phyloP scores from a whole-genome alignment of 2,797 vertebrate genomes.

The Danio tinwini region DNA sequence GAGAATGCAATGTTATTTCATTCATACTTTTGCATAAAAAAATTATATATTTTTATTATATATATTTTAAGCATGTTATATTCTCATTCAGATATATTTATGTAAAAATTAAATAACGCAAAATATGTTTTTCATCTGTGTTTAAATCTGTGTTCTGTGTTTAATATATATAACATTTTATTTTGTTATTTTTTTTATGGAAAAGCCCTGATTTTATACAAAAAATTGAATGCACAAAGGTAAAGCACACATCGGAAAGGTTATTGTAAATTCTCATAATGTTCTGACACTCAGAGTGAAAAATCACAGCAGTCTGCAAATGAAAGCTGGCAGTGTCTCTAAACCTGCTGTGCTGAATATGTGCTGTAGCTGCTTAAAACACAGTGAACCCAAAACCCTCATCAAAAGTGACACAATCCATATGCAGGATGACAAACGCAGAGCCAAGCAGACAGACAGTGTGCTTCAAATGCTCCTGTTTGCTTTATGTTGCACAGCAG shows the following conservation, averaged over 20 bases:
- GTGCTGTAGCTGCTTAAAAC: conserved; percentile 17
- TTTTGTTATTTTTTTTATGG: too few species aligned
- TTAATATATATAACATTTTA: too few species aligned
- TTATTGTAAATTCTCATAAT: background rate
- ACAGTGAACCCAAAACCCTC: conserved; percentile 40
- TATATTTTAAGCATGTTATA: too few species aligned
- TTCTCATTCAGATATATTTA: too few species aligned
- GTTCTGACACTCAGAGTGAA: background rate
- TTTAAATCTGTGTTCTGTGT: too few species aligned
- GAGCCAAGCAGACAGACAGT: conserved; percentile 42
- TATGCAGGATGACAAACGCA: conserved; percentile 51
- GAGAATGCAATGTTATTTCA: too few species aligned
- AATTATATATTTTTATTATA: too few species aligned
- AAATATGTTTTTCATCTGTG: too few species aligned
- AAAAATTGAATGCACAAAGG: background rate
- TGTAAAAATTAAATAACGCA: too few species aligned
- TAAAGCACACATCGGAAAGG: conserved; percentile 30
- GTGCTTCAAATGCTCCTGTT: conserved; percentile 34
- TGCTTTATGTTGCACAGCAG: conserved; percentile 59
- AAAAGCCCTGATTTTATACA: too few species aligned
- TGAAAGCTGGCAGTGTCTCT: conserved; percentile 16
- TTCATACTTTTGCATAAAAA: too few species aligned
- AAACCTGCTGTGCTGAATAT: conserved; percentile 31
- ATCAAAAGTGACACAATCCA: conserved; percentile 52
- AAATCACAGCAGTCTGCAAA: conserved; percentile 30